These are phyloP conservation scores for Standfussiana lucernea DNA, from an alignment of 2,888 invertebrate genomes.

Conservation along the genomic window DNA sequence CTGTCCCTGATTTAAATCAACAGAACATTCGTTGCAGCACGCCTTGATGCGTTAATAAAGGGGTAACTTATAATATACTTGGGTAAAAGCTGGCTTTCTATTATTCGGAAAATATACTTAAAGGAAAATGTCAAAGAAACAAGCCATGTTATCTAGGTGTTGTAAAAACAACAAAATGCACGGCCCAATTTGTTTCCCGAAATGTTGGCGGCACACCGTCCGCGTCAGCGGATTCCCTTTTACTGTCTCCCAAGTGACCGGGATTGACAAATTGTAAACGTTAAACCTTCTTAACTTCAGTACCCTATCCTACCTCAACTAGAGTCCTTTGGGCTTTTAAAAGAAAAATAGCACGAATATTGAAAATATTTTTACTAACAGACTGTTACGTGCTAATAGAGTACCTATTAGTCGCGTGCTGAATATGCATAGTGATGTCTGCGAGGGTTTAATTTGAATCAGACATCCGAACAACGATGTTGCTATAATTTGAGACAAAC, in stretches of 20 bases:
- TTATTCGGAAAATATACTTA: background rate
- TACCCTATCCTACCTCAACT: slow-evolving; percentile 59
- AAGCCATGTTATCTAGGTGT: background rate
- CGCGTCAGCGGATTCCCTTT: slow-evolving; percentile 56
- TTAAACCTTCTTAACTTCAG: slow-evolving; percentile 66
- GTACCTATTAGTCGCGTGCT: background rate
- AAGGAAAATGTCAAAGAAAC: background rate
- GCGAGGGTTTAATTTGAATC: slow-evolving; percentile 15
- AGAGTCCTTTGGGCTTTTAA: slow-evolving; percentile 55
- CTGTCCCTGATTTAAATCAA: background rate
- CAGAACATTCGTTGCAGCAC: background rate
- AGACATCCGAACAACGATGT: slow-evolving; percentile 26
- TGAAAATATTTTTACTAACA: slow-evolving; percentile 21
- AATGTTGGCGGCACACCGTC: slow-evolving; percentile 31
- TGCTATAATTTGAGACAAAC: slow-evolving; percentile 64
- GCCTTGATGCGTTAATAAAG: background rate
- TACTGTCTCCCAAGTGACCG: slow-evolving; percentile 65
- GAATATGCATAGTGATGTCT: slow-evolving; percentile 18
- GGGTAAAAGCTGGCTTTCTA: background rate
- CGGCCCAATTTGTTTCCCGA: slow-evolving; percentile 37
- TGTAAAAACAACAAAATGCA: slow-evolving; percentile 22
- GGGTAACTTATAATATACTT: background rate
- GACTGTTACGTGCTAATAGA: background rate
- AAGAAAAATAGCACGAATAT: slow-evolving; percentile 43
- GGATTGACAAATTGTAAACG: slow-evolving; percentile 72